Conservation (phyloP, 1,140 invertebrate species). For the Copidosoma floridanum region DNA sequence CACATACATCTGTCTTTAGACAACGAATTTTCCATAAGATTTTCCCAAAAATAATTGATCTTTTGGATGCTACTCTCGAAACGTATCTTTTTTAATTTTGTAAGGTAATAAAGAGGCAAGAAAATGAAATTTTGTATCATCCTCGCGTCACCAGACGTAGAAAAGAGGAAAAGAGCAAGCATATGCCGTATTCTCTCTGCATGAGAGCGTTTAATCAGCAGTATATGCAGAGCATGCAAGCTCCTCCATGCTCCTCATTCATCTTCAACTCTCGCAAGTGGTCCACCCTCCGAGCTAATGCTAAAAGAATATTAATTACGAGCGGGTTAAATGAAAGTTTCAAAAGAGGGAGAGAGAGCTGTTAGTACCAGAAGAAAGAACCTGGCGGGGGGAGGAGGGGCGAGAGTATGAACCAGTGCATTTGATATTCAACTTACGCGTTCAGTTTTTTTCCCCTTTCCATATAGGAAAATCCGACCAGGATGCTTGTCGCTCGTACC, state of each 20-base stretch:
- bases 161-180: no score
- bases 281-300: neutral
- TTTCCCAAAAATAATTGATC: no score
- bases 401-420: constrained; percentile 37
- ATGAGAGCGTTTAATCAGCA: constrained; percentile 5
- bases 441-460: constrained; percentile 44
- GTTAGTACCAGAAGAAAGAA: neutral
- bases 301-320: constrained; percentile 22
- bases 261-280: constrained; percentile 5
- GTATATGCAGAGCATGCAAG: neutral
- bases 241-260: constrained; percentile 3
- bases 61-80: no score
- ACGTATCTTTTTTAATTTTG: neutral
- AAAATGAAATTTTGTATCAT: neutral
- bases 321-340: constrained; percentile 11
- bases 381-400: neutral
- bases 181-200: no score
- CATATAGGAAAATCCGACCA: constrained; percentile 25
- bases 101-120: neutral
- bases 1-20: no score
- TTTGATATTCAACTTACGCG: constrained; percentile 37
- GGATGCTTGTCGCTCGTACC: constrained; percentile 37
- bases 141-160: neutral
- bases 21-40: no score
- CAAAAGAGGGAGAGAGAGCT: neutral